Evolutionary conservation across 35 echinoderm and acorn worm genomes (phyloP).

Genomic region (Diadema setosum): DNA sequence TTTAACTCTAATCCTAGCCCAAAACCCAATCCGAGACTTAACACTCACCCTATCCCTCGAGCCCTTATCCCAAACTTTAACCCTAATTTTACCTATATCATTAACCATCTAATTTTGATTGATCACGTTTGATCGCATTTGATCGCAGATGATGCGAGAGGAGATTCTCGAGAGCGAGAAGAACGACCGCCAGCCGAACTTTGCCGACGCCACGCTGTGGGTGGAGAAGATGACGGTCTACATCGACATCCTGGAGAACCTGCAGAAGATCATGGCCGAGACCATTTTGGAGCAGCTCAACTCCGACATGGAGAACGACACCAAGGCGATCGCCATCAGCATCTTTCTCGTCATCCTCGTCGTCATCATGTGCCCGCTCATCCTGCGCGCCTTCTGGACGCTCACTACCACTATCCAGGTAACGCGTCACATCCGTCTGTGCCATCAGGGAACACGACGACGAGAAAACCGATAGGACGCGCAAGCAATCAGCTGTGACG

Average conservation of each 20-base stretch:
- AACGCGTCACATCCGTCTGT: not conserved
- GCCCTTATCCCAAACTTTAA: no score
- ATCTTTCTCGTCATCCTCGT: conserved; percentile 61
- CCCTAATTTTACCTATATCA: no score
- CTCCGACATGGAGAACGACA: conserved; percentile 50
- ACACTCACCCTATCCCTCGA: no score
- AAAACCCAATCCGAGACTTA: no score
- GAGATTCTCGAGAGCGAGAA: conserved; percentile 22
- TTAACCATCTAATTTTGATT: no score
- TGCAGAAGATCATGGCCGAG: conserved; percentile 65
- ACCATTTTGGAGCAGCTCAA: conserved; percentile 38
- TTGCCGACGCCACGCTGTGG: conserved; percentile 47
- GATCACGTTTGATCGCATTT: no score
- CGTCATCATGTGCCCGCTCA: conserved; percentile 69
- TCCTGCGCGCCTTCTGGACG: conserved; percentile 46
- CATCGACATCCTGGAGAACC: conserved; percentile 60
- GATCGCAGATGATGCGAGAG: conserved; percentile 51
- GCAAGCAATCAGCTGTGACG: no score
- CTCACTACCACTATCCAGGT: conserved; percentile 51
- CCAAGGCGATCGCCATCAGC: conserved; percentile 49
- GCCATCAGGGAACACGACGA: not conserved
- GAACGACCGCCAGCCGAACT: conserved; percentile 1
- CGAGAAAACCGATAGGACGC: not conserved
- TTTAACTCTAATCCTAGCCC: no score
- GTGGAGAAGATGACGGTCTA: conserved; percentile 79